Evolutionary conservation across 2,797 vertebrate genomes (phyloP).

Genomic region (Lates japonicus): DNA sequence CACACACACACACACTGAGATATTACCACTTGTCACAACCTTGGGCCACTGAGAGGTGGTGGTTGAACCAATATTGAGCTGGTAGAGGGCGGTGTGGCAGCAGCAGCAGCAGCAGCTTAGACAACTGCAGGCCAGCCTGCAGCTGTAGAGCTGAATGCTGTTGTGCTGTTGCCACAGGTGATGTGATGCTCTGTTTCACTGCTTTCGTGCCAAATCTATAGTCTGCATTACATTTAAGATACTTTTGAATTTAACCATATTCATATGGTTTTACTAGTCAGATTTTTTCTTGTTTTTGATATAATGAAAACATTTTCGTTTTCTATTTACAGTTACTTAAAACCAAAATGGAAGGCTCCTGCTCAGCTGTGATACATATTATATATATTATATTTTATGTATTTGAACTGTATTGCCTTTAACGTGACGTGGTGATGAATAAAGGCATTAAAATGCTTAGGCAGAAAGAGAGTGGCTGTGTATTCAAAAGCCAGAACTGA

Average conservation of each 20-base stretch:
- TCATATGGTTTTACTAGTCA: background rate
- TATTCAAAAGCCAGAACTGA: too few species aligned
- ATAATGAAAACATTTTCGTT: background rate
- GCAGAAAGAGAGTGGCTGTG: too few species aligned
- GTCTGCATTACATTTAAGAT: slow-evolving; percentile 20
- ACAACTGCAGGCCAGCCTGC: slow-evolving; percentile 56
- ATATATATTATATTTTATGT: too few species aligned
- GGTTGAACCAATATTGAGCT: slow-evolving; percentile 78
- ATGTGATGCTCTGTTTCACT: slow-evolving; percentile 16
- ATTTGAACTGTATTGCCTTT: background rate
- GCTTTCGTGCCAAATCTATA: slow-evolving; percentile 16
- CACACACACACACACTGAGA: slow-evolving; percentile 30
- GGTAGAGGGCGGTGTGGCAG: slow-evolving; percentile 75
- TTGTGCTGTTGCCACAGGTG: slow-evolving; percentile 30
- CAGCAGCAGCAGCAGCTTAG: slow-evolving; percentile 35
- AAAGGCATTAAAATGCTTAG: background rate
- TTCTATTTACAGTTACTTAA: background rate
- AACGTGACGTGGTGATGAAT: background rate
- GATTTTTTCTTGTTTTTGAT: background rate
- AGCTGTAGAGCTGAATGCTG: slow-evolving; percentile 54
- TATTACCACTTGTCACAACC: slow-evolving; percentile 68
- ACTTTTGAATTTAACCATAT: background rate
- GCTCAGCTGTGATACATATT: too few species aligned
- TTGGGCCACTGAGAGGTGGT: slow-evolving; percentile 69
- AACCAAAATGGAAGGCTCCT: background rate